Evolutionary conservation across 2,113 vertebrate species (phyloP), one percentile per base, ranked within the genome.

Genomic region (Mystacornis crossleyi): DNA sequence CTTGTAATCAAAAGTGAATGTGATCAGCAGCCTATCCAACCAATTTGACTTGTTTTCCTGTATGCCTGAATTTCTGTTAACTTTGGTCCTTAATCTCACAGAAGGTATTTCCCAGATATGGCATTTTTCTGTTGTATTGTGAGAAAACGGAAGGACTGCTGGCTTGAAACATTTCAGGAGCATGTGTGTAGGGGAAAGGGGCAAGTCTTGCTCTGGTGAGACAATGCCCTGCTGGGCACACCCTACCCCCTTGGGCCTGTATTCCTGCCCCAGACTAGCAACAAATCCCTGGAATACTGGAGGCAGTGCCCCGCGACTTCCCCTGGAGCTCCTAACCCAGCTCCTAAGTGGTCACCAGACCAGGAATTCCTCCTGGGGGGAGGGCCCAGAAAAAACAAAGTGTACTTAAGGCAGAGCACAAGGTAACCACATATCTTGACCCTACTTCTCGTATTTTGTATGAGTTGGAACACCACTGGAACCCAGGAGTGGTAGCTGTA

Each of bases 281-380:
- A 40, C 16, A 65, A 54, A 57, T 20, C 29, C 34, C 12, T 48
- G 24, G 19, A 6, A 8, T 16, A 29, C 6, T 8, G 31, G 16
- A 57, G 8, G 2, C 15, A 65, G 4, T 7, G 19, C 19, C 24
- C 10, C 42, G 29, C 8, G 24, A 6, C 19, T 34, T 42, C 6
- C 29, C 13, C 43, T 85, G 51, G 34, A 34, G 19, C 34, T 28
- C 16, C 13, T 20, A 31, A 31, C 16, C 34, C 25, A 34, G 24
- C 19, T 16, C n/a, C 15, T 57, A 24, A 31, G 43, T 5, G 13
- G 16, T 6, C 19, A 48, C 7, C 0, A 0, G 25, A 48, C 5
- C 34, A 29, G 24, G 48, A 48, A 40, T 65, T 10, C 18, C 51
- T 29, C 8, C 10, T 24, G 6, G 3, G 10, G 6, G 12, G 57